A percentile compares a stretch with the other conserved stretches of the same genome.
phyloP scores from a whole-genome alignment of 2,888 invertebrate species.

The Diarsia mendica region DNA sequence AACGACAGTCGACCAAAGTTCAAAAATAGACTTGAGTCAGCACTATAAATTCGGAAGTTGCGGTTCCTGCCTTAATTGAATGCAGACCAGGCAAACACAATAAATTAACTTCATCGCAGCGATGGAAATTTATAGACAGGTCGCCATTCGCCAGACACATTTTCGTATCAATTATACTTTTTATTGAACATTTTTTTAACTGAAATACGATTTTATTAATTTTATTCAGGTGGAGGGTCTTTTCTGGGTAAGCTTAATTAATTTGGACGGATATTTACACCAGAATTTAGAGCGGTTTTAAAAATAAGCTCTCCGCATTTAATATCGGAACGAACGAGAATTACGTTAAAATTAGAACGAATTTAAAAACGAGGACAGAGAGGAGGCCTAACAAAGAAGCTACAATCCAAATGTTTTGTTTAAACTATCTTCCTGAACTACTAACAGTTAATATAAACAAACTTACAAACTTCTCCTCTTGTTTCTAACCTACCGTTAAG shows the following conservation, averaged over 20 bases:
- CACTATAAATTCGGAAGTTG: slow-evolving; percentile 68
- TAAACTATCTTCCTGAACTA: background rate
- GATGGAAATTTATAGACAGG: slow-evolving; percentile 54
- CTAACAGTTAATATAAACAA: slow-evolving; percentile 25
- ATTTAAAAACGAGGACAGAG: background rate
- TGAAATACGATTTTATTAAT: slow-evolving; percentile 56
- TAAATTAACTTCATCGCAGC: slow-evolving; percentile 57
- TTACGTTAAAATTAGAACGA: background rate
- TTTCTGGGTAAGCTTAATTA: slow-evolving; percentile 58
- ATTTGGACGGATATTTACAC: slow-evolving; percentile 56
- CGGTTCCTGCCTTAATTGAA: slow-evolving; percentile 62
- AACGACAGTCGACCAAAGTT: too few species aligned
- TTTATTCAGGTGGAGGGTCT: slow-evolving; percentile 18
- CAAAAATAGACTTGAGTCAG: too few species aligned
- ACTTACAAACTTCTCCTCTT: slow-evolving; percentile 31
- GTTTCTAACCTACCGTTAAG: slow-evolving; percentile 45
- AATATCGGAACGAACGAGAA: slow-evolving; percentile 16
- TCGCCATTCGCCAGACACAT: slow-evolving; percentile 30
- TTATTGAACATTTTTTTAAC: slow-evolving; percentile 52
- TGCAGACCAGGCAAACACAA: slow-evolving; percentile 64
- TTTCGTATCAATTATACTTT: slow-evolving; percentile 57
- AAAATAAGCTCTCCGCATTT: slow-evolving; percentile 33
- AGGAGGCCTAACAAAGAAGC: background rate
- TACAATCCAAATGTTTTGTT: slow-evolving; percentile 21
- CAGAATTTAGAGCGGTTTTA: slow-evolving; percentile 22